Evolutionary conservation across 2,113 vertebrate genomes (phyloP).

Genomic region (Rhinopomastus cyanomelas): DNA sequence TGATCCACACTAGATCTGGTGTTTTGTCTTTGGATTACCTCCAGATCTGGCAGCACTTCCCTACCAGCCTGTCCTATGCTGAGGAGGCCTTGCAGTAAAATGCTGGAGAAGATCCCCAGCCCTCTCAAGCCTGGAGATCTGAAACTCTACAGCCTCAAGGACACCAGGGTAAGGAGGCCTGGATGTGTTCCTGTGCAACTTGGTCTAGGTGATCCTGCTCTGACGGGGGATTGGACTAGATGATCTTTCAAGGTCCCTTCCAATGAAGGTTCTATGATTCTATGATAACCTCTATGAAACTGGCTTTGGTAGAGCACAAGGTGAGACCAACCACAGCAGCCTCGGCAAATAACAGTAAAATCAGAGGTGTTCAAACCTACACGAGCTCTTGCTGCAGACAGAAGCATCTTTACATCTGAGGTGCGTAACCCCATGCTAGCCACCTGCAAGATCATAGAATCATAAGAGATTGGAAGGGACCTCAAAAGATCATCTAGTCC

Average conservation of each 20-base stretch:
- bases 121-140: neutral
- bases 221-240: too few relatives aligned
- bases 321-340: neutral
- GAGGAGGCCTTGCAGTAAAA: neutral
- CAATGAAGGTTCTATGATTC: too few relatives aligned
- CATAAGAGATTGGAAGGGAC: too few relatives aligned
- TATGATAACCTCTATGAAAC: neutral
- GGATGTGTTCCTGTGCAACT: too few relatives aligned
- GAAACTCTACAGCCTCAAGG: neutral
- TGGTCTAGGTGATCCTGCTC: too few relatives aligned
- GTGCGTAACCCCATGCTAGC: neutral
- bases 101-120: neutral
- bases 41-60: neutral
- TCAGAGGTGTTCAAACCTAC: neutral
- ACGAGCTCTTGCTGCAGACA: slow-evolving; percentile 27
- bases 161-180: neutral
- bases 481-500: too few relatives aligned
- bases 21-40: neutral
- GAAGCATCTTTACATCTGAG: neutral
- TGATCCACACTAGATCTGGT: neutral
- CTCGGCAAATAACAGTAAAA: slow-evolving; percentile 2
- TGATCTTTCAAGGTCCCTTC: too few relatives aligned
- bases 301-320: neutral
- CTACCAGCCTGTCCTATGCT: neutral
- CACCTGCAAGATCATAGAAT: slow-evolving; percentile 48